Evolutionary conservation across 2,888 invertebrate genomes (phyloP), one percentile per base, ranked within the genome.

Genomic region (Dryocosmus kuriphilus): DNA sequence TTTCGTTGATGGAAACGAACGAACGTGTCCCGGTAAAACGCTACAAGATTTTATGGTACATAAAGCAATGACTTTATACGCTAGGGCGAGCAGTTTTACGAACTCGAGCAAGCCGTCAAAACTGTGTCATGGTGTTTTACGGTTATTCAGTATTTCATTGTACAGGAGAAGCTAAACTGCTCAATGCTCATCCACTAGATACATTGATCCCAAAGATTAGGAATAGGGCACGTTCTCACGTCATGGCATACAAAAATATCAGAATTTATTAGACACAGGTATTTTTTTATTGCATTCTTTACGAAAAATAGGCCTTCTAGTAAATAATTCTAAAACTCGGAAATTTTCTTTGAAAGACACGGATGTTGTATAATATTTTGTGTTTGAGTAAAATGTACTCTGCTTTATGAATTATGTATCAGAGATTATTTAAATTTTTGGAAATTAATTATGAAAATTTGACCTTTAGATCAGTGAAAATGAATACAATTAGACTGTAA

Each of bases 111-210:
- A 79, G 79, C 78, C 83, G 81, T 83, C 85, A 85, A 87, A 88
- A 87, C 84, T 85, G 85, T 86, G 85, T 85, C 86, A 86, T 80
- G 84, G 83, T 85, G 86, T 85, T 88, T 88, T 86, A 88, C 85
- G 86, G 83, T 84, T 83, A 85, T 82, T 83, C 84, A 77, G 80
- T 79, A 82, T 82, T 77, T 80, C 46, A 67, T 67, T 38, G 74
- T 77, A 62, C 22, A n/a, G 14, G 41, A 41, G 27, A 27, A 19
- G 0, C 16, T 67, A 27, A 27, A 19, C 38, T 46, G 22, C 27
- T 67, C 67, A 14, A 41, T 67, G 41, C 67, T 67, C 67, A 71
- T 71, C 51, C 30, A 11, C 71, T 41, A 16, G 67, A 71, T 46
- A n/a, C 9, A 71, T 46, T 9, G 46, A 67, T 51, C n/a, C 30